Percentiles rank a stretch among this genome's conserved stretches.
Evolutionary conservation across 1,140 invertebrate species (phyloP).

Genomic region (Schmidtea mediterranea): DNA sequence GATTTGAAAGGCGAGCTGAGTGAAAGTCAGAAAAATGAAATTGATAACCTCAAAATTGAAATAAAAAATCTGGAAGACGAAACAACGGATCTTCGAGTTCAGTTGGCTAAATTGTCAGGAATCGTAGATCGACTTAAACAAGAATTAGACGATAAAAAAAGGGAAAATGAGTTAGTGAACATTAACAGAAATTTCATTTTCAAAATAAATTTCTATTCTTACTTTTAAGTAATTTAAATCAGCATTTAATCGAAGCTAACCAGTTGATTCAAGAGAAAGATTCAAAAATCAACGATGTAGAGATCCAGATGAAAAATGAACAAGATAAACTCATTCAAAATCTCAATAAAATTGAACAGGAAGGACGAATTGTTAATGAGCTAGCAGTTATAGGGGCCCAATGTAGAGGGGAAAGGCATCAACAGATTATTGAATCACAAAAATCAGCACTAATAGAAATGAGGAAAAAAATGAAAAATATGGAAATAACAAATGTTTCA

Average conservation of each 20-base stretch:
- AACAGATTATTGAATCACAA: constrained; percentile 23
- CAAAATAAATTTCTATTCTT: neutral
- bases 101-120: constrained; percentile 22
- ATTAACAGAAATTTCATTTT: neutral
- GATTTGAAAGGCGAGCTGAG: constrained; percentile 19
- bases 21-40: constrained; percentile 23
- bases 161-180: constrained; percentile 14
- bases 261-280: neutral
- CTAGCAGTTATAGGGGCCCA: constrained; percentile 22
- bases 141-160: constrained; percentile 15
- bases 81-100: constrained; percentile 17
- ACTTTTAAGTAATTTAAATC: constrained; percentile 4
- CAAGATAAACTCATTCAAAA: neutral
- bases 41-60: constrained; percentile 18
- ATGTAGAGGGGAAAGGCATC: constrained; percentile 25
- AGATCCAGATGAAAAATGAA: neutral
- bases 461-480: constrained; percentile 15
- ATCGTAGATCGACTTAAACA: constrained; percentile 24
- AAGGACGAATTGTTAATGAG: constrained; percentile 15
- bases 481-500: constrained; percentile 13
- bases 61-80: constrained; percentile 16
- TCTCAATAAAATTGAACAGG: neutral
- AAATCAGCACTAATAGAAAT: constrained; percentile 24
- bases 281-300: constrained; percentile 1
- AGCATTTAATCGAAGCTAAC: constrained; percentile 1